Base-by-base conservation (phyloP, 2,113 vertebrate genomes). In the Hippocampus comes region DNA sequence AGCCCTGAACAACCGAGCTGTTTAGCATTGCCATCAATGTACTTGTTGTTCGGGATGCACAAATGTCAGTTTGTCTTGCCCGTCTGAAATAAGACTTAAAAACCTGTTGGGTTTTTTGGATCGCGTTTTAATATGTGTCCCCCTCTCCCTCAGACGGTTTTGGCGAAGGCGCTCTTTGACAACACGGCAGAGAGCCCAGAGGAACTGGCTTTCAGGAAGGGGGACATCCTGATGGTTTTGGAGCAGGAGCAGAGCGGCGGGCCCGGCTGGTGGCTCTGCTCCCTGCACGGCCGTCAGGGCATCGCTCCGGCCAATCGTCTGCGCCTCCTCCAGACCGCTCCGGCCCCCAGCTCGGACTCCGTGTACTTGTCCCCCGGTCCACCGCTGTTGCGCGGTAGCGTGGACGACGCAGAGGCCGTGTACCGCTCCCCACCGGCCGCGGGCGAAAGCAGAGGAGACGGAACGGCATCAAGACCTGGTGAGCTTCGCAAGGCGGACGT, bases 251-350 rank as follows among this genome's bases (percentile, higher is more conserved):
- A 93, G 90, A 59, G 89, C 21, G 68, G 92, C 1, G 17, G 93
- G 55, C 78, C 92, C 38, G 93, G 94, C 0, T 96, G 95, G 87
- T 97, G 95, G 95, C 92, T 95, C 12, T 97, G 95, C 80, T 95
- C 95, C 5, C 85, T 97, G 60, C 94, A 95, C 0, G 95, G 95
- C 10, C 91, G 94, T 42, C 95, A 95, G 84, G 95, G 95, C 38
- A 96, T 97, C 1, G 95, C 94, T 66, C 95, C 95, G 0, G 95
- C 95, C 70, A 97, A 97, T 85, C 89, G 95, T 67, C 93, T 97
- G 67, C 93, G 91, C 67, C 92, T 97, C 71, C 93, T 97, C 8
- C 91, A 92, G 61, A 91, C 89, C 0, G 84, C 87, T 17, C 79
- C 86, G 0, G 67, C 82, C 5, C 71, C 88, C 0, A 82, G 81